A percentile compares a stretch with the other conserved stretches of the same genome.
These are phyloP conservation scores for Eidolon dupreanum DNA, from an alignment of 2,797 vertebrate genomes.

Conservation along the genomic window DNA sequence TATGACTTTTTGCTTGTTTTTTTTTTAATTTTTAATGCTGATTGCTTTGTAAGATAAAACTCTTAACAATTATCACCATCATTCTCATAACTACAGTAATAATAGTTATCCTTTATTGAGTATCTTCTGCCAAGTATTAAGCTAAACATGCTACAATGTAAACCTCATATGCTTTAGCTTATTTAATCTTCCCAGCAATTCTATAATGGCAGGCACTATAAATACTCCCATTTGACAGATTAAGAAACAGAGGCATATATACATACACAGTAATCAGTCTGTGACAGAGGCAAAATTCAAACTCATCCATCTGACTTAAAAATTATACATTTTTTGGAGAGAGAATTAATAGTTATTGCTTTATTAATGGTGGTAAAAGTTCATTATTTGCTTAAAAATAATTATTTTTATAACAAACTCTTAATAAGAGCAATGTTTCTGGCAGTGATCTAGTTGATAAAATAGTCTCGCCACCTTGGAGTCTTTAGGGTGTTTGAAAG, in stretches of 20 bases:
- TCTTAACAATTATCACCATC: background rate
- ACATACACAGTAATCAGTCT: background rate
- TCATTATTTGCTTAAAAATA: background rate
- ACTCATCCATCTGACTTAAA: background rate
- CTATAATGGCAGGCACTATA: background rate
- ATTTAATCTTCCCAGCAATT: background rate
- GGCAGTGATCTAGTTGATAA: background rate
- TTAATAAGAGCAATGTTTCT: background rate
- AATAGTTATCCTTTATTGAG: background rate
- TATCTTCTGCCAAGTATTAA: background rate
- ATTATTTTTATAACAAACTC: background rate
- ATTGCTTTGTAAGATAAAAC: background rate
- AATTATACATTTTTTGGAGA: background rate
- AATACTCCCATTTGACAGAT: background rate
- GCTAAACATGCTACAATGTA: background rate
- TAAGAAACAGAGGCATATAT: background rate
- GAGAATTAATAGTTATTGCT: background rate
- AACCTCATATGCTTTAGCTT: background rate
- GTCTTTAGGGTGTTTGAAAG: background rate
- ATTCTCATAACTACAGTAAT: background rate
- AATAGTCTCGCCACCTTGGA: background rate
- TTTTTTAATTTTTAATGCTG: background rate
- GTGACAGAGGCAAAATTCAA: background rate
- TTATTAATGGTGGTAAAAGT: background rate
- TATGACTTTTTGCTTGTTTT: background rate